A percentile compares a stretch with the other conserved stretches of the same genome.
Evolutionary conservation across 2,888 invertebrate genomes (phyloP).

Genomic region (Elmis aenea): DNA sequence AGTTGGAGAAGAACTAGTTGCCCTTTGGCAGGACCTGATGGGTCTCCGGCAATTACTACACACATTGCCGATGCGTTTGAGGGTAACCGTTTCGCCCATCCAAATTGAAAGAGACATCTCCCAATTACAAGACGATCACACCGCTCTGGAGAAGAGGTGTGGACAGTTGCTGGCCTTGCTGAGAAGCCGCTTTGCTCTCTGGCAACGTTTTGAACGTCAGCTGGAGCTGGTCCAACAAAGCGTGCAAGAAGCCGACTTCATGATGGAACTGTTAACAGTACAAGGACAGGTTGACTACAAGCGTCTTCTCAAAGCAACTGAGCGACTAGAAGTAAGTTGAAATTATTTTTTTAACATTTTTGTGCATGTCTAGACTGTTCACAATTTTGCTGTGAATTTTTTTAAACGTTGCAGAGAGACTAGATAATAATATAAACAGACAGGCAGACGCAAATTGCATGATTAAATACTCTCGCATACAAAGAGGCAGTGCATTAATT

Average conservation of each 20-base stretch:
- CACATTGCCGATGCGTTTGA: slow-evolving; percentile 68
- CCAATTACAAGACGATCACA: slow-evolving; percentile 67
- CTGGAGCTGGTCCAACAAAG: slow-evolving; percentile 76
- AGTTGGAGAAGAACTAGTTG: slow-evolving; percentile 63
- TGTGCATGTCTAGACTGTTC: no score
- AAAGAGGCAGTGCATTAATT: no score
- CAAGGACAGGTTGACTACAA: slow-evolving; percentile 84
- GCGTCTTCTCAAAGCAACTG: slow-evolving; percentile 74
- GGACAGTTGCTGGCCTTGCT: slow-evolving; percentile 62
- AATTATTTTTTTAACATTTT: slow-evolving; percentile 5
- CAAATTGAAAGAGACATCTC: slow-evolving; percentile 74
- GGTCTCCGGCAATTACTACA: slow-evolving; percentile 69
- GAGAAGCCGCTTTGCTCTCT: slow-evolving; percentile 61
- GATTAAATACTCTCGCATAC: no score
- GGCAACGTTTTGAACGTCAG: slow-evolving; percentile 74
- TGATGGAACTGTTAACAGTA: slow-evolving; percentile 79
- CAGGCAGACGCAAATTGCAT: no score
- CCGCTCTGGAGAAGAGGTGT: slow-evolving; percentile 66
- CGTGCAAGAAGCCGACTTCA: slow-evolving; percentile 79
- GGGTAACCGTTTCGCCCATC: slow-evolving; percentile 72
- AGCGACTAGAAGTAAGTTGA: slow-evolving; percentile 75
- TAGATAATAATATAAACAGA: no score
- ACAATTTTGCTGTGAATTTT: slow-evolving; percentile 1
- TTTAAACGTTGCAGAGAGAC: no score
- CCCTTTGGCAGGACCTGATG: slow-evolving; percentile 76